phyloP scores from a whole-genome alignment of 2,888 invertebrate species.

The Epinotia ramella region DNA sequence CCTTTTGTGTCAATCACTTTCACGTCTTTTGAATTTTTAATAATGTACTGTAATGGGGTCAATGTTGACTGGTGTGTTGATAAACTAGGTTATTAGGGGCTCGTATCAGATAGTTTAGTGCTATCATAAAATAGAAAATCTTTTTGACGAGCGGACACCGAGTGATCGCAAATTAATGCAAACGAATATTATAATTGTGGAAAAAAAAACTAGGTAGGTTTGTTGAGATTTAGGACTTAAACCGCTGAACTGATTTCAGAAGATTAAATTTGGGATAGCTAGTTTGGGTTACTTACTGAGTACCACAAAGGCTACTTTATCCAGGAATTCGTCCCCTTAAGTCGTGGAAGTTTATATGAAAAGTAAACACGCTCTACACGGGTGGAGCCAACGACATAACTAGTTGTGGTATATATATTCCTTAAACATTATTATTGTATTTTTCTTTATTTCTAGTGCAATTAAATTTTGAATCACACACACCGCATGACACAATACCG shows the following conservation, averaged over 20 bases:
- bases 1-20: conserved; percentile 57
- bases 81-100: conserved; percentile 5
- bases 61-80: conserved; percentile 8
- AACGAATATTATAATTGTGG: not conserved
- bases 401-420: no score
- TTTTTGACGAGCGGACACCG: no score
- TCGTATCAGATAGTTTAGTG: not conserved
- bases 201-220: not conserved
- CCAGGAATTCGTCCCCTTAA: not conserved
- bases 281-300: not conserved
- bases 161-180: not conserved
- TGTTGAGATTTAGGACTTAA: not conserved
- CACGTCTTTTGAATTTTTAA: conserved; percentile 48
- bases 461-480: no score
- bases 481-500: not conserved
- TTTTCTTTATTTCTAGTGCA: not conserved
- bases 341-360: not conserved
- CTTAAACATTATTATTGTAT: not conserved
- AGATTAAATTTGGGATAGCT: not conserved
- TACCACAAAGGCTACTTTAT: not conserved
- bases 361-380: not conserved
- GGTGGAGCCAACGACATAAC: no score
- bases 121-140: not conserved
- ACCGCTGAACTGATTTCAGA: not conserved
- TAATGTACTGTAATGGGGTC: conserved; percentile 43